Base-by-base conservation (phyloP, 2,113 vertebrate species). In the Hystrix brachyura region DNA sequence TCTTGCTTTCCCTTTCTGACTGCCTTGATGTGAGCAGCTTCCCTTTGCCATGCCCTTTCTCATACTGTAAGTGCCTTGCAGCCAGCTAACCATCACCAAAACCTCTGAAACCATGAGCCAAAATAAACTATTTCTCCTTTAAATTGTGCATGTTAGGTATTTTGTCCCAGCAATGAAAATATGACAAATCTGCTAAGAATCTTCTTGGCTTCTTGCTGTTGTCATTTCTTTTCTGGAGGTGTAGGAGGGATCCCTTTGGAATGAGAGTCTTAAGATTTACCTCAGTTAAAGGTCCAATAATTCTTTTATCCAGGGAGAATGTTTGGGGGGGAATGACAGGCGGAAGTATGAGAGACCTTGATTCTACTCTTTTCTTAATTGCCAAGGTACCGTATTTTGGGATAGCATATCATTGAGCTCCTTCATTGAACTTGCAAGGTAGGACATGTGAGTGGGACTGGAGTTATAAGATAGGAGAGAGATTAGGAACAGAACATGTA, bases 401-500 rank as follows among this genome's bases (percentile, higher is more conserved):
- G 5, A 1, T 60, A 23, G 60, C 1, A 4, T 69, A 18, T 91
- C 82, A 11, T 19, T 60, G 3, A 85, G 32, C 46, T 5, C 46
- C 12, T 1, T 91, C 38, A 14, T 60, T 85, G 76, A 87, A 19
- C n/a, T 90, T 81, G 80, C 1, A 0, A 29, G 78, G 12, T 79
- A 55, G 57, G 38, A 80, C 18, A 2, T 89, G 9, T 55, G 18
- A 76, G 10, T 81, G 27, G 57, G 88, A 55, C 64, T 64, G 59
- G 57, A 93, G 43, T 79, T 89, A 57, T 17, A 38, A 88, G 53
- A 18, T 83, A n/a, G 32, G 51, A 81, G 53, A 72, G 60, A 87
- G 84, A 7, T 93, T 83, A 79, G 81, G 64, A 91, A 60, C 10
- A 87, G 67, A 74, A 19, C 93, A 38, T 38, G 6, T 95, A 60